Evolutionary conservation across 2,888 invertebrate species (phyloP).

Genomic region (Dryococelus australis): DNA sequence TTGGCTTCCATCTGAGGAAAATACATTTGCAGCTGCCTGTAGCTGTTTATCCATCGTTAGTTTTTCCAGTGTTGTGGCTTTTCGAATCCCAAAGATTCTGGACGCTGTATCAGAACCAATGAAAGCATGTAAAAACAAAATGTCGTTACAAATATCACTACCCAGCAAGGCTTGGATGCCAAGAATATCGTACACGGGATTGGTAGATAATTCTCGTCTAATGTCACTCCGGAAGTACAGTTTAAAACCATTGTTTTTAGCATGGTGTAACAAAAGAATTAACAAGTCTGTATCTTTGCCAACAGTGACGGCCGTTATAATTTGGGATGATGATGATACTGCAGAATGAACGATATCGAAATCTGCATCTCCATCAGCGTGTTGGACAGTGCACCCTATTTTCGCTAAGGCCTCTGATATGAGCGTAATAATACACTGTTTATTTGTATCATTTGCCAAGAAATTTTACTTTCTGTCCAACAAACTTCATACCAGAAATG

Average conservation of each 20-base stretch:
- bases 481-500: background rate
- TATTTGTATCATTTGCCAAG: background rate
- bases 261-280: background rate
- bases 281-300: constrained; percentile 2
- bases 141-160: background rate
- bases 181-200: background rate
- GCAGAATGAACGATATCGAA: no score
- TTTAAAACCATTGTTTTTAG: background rate
- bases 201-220: background rate
- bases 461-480: constrained; percentile 2
- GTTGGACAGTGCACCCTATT: no score
- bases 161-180: background rate
- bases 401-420: no score
- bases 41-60: background rate
- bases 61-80: constrained; percentile 1
- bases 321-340: background rate
- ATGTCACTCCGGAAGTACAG: no score
- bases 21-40: no score
- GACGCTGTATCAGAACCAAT: background rate
- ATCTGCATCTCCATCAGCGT: no score
- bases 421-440: no score
- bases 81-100: background rate
- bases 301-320: background rate
- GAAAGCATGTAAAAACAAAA: background rate
- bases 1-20: no score